Evolutionary conservation across 2,888 invertebrate species (phyloP).

Genomic region (Lamellibrachia satsuma): DNA sequence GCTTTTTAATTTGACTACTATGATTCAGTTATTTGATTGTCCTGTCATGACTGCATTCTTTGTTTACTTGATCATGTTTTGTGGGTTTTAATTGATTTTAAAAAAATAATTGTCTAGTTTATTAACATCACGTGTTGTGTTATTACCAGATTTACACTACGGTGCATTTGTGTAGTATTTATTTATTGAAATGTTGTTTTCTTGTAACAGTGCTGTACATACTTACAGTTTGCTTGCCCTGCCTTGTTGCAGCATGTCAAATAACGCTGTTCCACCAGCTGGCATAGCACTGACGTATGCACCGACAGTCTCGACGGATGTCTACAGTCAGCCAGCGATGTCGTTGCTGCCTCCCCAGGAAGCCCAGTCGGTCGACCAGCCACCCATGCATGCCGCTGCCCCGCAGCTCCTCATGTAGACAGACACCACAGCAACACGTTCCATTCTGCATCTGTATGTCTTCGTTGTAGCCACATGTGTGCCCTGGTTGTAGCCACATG

Average conservation of each 20-base stretch:
- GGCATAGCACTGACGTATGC: background rate
- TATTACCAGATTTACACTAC: no score
- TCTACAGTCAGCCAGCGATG: background rate
- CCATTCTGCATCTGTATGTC: background rate
- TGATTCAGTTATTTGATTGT: no score
- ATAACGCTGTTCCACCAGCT: background rate
- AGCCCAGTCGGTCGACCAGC: background rate
- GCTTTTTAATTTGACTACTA: background rate
- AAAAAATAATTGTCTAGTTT: no score
- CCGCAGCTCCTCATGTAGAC: conserved; percentile 17
- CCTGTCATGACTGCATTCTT: no score
- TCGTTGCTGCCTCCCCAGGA: background rate
- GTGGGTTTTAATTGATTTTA: no score
- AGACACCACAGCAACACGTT: background rate
- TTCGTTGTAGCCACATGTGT: background rate
- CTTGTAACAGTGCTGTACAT: background rate
- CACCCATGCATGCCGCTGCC: background rate
- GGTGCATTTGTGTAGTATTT: background rate
- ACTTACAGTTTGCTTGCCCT: background rate
- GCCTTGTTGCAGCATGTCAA: background rate
- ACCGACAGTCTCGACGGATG: background rate
- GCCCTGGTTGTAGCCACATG: no score
- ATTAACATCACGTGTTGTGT: no score
- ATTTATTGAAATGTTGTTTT: background rate
- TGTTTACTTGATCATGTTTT: no score